Conservation (phyloP, 2,797 vertebrate genomes). For the Mormyrus hasselquistii region DNA sequence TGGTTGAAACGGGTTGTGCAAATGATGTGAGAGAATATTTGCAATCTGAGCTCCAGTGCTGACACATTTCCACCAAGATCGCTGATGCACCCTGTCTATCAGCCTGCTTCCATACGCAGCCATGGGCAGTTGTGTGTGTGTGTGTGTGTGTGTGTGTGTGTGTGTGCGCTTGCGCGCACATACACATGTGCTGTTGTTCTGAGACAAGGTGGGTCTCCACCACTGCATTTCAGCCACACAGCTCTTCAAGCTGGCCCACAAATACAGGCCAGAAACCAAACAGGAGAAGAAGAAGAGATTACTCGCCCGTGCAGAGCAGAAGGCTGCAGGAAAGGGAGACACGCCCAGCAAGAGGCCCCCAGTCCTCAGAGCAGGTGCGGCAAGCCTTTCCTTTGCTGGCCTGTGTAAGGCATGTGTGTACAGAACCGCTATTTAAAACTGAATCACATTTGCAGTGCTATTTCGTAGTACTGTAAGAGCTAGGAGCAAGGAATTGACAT, state of each 20-base stretch:
- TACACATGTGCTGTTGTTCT: not conserved
- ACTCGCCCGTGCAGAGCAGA: conserved; percentile 89
- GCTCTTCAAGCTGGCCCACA: conserved; percentile 94
- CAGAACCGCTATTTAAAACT: not conserved
- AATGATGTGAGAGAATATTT: conserved; percentile 23
- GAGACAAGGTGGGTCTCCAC: not conserved
- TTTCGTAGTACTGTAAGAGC: not conserved
- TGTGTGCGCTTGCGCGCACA: not conserved
- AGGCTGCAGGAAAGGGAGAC: conserved; percentile 92
- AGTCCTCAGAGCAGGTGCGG: conserved; percentile 80
- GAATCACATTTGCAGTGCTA: not conserved
- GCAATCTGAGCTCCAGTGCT: conserved; percentile 21
- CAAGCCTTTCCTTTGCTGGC: not conserved
- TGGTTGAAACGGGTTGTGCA: conserved; percentile 14
- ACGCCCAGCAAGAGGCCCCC: conserved; percentile 85
- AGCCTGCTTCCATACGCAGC: not conserved
- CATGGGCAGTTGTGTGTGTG: not conserved
- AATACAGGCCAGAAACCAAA: conserved; percentile 92
- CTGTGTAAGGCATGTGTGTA: not conserved
- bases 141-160: not conserved
- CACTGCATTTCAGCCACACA: conserved; percentile 70
- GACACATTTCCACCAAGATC: conserved; percentile 24
- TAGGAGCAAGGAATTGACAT: not conserved
- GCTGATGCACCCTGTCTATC: conserved; percentile 19
- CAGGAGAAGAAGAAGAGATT: conserved; percentile 91